Evolutionary conservation across 2,888 invertebrate genomes (phyloP).

Genomic region (Linnaemya tessellans): DNA sequence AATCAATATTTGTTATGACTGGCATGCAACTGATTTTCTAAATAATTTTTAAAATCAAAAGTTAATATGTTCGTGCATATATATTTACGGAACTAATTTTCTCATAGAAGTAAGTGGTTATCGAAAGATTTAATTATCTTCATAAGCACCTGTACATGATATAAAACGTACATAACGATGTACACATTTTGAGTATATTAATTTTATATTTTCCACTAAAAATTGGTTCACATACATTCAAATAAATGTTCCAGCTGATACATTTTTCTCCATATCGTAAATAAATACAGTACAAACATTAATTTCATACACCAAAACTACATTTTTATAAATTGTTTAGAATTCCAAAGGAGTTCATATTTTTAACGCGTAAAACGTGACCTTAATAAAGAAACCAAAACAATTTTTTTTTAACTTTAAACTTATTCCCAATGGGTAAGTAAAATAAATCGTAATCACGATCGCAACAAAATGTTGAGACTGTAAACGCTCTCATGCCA

Average conservation of each 20-base stretch:
- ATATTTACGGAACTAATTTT: no score
- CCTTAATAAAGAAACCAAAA: slow-evolving; percentile 50
- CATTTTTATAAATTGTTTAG: slow-evolving; percentile 68
- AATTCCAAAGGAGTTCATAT: slow-evolving; percentile 74
- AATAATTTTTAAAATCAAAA: no score
- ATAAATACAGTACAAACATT: background rate
- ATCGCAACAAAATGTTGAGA: slow-evolving; percentile 60
- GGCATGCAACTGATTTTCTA: no score
- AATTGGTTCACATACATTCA: background rate
- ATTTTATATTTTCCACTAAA: background rate
- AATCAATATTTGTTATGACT: no score
- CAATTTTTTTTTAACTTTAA: slow-evolving; percentile 21
- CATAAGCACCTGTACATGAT: no score
- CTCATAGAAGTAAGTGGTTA: no score
- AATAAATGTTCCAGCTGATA: background rate
- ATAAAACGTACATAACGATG: no score
- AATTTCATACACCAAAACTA: slow-evolving; percentile 23
- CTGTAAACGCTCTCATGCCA: slow-evolving; percentile 24
- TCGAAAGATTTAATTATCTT: no score
- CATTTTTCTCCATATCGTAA: background rate
- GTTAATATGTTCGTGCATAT: no score
- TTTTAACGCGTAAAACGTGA: slow-evolving; percentile 59
- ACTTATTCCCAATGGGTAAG: slow-evolving; percentile 37
- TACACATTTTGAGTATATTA: background rate
- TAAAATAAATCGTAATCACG: slow-evolving; percentile 55